Evolutionary conservation across 2,113 vertebrate species (phyloP), one percentile per base, ranked within the genome.

Genomic region (Passer domesticus): DNA sequence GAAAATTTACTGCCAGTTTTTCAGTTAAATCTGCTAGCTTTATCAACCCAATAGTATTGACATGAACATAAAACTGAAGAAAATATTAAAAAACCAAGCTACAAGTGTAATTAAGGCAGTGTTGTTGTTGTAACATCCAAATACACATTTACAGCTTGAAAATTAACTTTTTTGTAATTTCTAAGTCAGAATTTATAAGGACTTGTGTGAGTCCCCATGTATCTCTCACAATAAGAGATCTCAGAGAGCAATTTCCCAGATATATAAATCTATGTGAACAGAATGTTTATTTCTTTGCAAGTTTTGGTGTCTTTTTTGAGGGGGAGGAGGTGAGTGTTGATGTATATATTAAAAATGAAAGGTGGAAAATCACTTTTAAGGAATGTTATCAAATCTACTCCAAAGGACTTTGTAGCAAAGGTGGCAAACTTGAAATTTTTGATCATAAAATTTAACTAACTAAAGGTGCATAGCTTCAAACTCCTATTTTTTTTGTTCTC

Each of bases 41-140:
- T 77, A 92, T 80, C 94, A 93, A 97, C 79, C 67, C 72, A 23
- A 75, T 83, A 60, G 23, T 47, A 63, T 80, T 93, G 89, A 67
- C 47, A 70, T 23, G 62, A 55, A 37, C 41, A 83, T 82, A 93
- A 94, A 96, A 73, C 55, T 67, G 74, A 86, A 89, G 28, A 80
- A 87, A 81, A 83, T 9, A 86, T 62, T 0, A 3, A 47, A 86
- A 92, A 60, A 12, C 27, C 79, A 49, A 95, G 24, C 77, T 87
- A 83, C 76, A 86, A 58, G 14, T 92, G 87, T 97, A 95, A 96
- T 95, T 89, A 97, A 95, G 56, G 52, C n/a, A 91, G 53, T 70
- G 35, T 21, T 82, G 72, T 21, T 75, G 30, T 46, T 78, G 22
- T 63, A 44, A 91, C 37, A 88, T 35, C 22, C 0, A 1, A 87